phyloP scores from a whole-genome alignment of 2,888 invertebrate genomes.

The Punctoribates punctum region DNA sequence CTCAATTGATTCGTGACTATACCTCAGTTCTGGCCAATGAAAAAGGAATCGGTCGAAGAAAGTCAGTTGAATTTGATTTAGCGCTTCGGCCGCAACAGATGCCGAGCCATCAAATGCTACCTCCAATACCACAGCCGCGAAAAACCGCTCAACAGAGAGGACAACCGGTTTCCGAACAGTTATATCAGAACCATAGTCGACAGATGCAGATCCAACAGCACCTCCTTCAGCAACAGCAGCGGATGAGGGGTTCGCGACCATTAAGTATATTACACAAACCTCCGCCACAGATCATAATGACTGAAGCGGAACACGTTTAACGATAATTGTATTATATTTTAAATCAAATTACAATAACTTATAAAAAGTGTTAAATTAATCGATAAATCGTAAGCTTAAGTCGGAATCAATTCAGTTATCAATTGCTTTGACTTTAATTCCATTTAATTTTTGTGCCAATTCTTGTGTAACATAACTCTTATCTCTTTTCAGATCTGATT shows the following conservation, averaged over 20 bases:
- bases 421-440: background rate
- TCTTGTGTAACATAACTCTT: background rate
- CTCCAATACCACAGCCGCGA: conserved; percentile 43
- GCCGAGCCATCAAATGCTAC: conserved; percentile 9
- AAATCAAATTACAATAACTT: background rate
- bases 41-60: conserved; percentile 41
- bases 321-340: background rate
- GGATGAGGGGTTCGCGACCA: conserved; percentile 47
- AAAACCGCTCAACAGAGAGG: conserved; percentile 36
- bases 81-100: conserved; percentile 37
- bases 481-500: background rate
- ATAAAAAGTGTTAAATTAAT: background rate
- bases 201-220: conserved; percentile 41
- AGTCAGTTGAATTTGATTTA: conserved; percentile 45
- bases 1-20: conserved; percentile 85
- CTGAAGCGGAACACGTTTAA: conserved; percentile 46
- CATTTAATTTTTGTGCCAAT: conserved; percentile 22
- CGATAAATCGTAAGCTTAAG: background rate
- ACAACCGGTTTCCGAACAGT: background rate
- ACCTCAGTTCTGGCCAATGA: conserved; percentile 61
- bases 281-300: conserved; percentile 48
- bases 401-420: background rate
- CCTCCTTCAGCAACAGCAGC: conserved; percentile 37
- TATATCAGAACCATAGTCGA: conserved; percentile 36
- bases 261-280: conserved; percentile 49